Percentiles rank a stretch among this genome's conserved stretches.
Evolutionary conservation across 2,797 vertebrate genomes (phyloP).

Genomic region (Lutjanus campechanus): DNA sequence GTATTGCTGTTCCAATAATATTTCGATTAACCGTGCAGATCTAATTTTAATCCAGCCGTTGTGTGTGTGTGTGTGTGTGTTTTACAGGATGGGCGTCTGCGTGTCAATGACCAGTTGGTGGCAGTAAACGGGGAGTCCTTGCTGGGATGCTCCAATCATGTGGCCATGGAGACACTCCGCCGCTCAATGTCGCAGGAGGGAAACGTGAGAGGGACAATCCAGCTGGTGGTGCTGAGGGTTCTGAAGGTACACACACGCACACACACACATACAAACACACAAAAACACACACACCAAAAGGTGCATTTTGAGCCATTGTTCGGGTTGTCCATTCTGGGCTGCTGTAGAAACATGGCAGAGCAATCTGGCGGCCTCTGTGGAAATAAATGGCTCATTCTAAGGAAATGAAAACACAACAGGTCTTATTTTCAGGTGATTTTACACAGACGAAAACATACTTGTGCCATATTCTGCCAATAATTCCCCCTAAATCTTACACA

Average conservation of each 20-base stretch:
- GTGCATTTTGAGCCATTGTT: too few species aligned
- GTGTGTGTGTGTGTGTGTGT: conserved; percentile 6
- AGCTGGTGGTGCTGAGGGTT: conserved; percentile 91
- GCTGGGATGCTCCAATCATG: conserved; percentile 93
- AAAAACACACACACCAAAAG: background rate
- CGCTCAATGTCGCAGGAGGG: conserved; percentile 98
- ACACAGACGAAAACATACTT: too few species aligned
- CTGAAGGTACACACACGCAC: conserved; percentile 71
- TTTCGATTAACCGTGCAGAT: too few species aligned
- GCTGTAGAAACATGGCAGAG: too few species aligned
- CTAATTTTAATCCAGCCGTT: background rate
- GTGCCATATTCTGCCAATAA: too few species aligned
- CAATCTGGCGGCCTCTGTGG: too few species aligned
- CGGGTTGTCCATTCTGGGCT: too few species aligned
- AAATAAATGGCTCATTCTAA: too few species aligned
- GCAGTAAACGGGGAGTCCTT: conserved; percentile 95
- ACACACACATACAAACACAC: conserved; percentile 13
- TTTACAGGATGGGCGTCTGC: conserved; percentile 92
- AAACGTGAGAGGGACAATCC: conserved; percentile 94
- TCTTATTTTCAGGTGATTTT: too few species aligned
- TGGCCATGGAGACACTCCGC: conserved; percentile 96
- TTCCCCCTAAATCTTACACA: background rate
- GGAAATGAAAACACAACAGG: too few species aligned
- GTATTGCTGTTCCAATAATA: too few species aligned
- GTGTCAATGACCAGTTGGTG: conserved; percentile 94